Evolutionary conservation across 2,888 invertebrate species (phyloP), one percentile per base, ranked within the genome.

Genomic region (Acanthosepion lycidas): DNA sequence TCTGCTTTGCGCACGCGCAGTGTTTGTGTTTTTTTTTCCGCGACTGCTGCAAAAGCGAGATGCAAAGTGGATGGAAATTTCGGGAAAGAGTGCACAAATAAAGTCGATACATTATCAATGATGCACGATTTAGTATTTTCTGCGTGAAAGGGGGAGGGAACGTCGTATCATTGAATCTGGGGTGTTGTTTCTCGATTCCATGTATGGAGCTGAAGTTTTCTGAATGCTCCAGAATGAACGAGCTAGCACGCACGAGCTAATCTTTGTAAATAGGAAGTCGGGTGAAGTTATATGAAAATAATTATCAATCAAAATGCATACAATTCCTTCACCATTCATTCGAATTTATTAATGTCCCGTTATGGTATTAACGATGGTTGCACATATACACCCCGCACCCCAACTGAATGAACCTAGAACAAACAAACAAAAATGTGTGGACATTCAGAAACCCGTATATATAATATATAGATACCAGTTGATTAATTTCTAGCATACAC

Each of bases 111-210:
- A 33, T n/a, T 78, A 78, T 78, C 78, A 78, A 78, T 78, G 78
- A 78, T 78, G 78, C 78, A 78, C n/a, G n/a, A 33, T 78, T 78
- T 33, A n/a, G 78, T 78, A 78, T 78, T 78, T n/a, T n/a, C 78
- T 78, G 78, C n/a, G n/a, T 78, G 78, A 4, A 78, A 78, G 28
- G 78, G n/a, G 78, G n/a, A n/a, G n/a, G 78, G 78, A 26, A 33
- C n/a, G 18, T 33, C 12, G 18, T 78, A 33, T n/a, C 78, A 33
- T 78, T 78, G 12, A 78, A 78, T 78, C 78, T 12, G 78, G 78
- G 78, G 15, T n/a, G 33, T 33, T 15, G 33, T n/a, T 78, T 33
- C 1, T 78, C n/a, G 15, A 78, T 78, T n/a, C 78, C 78, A 78
- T 78, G 78, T 78, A 78, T 78, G 78, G 78, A n/a, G 33, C n/a